Base-by-base conservation (phyloP, 1,140 invertebrate genomes). In the Yoshiicerus persimilis region DNA sequence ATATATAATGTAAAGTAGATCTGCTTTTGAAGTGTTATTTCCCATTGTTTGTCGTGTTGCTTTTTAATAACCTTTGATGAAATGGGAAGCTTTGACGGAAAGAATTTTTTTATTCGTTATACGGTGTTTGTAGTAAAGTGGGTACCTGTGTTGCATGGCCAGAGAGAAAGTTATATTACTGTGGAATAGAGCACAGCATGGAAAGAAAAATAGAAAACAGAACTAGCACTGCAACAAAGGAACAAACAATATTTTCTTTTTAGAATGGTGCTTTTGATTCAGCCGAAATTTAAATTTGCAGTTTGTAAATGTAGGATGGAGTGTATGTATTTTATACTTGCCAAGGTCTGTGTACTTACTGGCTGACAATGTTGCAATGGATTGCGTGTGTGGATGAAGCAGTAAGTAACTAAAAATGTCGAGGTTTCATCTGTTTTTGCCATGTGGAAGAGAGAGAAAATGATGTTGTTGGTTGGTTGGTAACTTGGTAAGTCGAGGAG, bases 401-500 rank as follows among this genome's bases (percentile, higher is more conserved):
- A n/a, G 41, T 47, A 11, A 20, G 20, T 20, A 47, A 20, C 41
- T 47, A 66, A 66, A 66, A n/a, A 23, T 36, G 27, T 36, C 70
- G 30, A 32, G 38, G 39, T 41, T 84, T 38, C 75, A 36, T 87
- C 86, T 87, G 86, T 75, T 56, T 56, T 87, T 87, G 86, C 86
- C 86, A 87, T 80, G 86, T 87, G 86, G 86, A 87, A 87, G 80
- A 77, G 70, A 25, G 62, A 32, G 70, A 77, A 77, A 77, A 77
- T n/a, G 70, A 77, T 36, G 70, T 77, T 77, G 70, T 27, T n/a
- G 30, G 11, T 47, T 47, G 41, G 1, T 47, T n/a, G n/a, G n/a
- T n/a, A n/a, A n/a, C 16, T 47, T 47, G 41, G 41, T 47, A 47
- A 6, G 39, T n/a, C n/a, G 62, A 9, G 36, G 70, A 34, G 30